A percentile compares a stretch with the other conserved stretches of the same genome.
phyloP scores from a whole-genome alignment of 2,113 vertebrate genomes.

The Vimba vimba region DNA sequence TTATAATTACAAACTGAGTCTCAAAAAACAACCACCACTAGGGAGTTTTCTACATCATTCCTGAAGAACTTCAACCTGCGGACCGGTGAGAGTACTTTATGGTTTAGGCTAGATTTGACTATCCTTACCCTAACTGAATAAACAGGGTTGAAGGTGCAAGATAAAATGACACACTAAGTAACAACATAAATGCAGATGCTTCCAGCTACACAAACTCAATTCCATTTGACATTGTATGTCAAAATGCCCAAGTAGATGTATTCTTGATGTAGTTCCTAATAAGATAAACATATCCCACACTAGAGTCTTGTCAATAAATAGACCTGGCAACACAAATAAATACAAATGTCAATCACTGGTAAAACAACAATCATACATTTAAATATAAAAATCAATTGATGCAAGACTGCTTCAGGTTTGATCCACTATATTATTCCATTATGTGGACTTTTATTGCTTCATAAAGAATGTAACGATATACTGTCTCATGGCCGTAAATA shows the following conservation, averaged over 20 bases:
- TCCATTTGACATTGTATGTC: neutral
- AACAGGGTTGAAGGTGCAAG: no score
- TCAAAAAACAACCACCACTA: no score
- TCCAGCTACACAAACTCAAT: neutral
- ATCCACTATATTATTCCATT: neutral
- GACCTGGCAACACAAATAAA: neutral
- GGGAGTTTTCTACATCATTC: no score
- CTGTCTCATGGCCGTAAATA: constrained; percentile 26
- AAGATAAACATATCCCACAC: neutral
- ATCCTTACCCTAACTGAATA: no score
- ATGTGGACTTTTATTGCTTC: neutral
- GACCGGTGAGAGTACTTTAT: no score
- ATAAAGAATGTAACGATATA: neutral
- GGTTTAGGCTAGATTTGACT: no score
- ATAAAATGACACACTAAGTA: no score
- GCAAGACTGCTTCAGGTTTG: neutral
- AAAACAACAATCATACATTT: neutral
- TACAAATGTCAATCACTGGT: neutral
- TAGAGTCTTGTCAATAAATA: neutral
- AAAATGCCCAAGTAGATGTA: neutral
- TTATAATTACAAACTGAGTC: no score
- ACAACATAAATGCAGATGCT: neutral
- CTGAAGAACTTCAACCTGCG: no score
- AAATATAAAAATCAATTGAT: neutral
- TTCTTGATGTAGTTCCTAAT: neutral